Base-by-base conservation (phyloP, 2,888 invertebrate genomes). In the Megaustenia siamemsis region DNA sequence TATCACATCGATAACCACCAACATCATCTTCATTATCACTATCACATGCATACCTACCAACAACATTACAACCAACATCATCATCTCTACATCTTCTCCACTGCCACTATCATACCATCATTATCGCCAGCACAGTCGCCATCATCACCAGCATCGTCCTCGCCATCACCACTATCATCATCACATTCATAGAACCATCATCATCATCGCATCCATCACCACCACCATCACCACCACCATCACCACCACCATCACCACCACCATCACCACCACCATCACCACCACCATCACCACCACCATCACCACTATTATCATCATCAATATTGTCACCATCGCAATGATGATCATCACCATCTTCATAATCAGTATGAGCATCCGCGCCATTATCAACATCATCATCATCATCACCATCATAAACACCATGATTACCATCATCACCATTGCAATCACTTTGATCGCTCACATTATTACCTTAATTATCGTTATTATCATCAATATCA, bases 371-470 rank as follows among this genome's bases (percentile, higher is more conserved):
- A 24, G 40, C 75, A 12, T 75, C 75, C 8, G 40, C 28, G 18
- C 43, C 40, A 21, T 43, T 45, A 12, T 75, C 43, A 40, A 18
- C 75, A 45, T 75, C 75, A 45, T 75, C 75, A 12, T 43, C 75
- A 12, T 75, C 75, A 40, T 75, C 43, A 18, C n/a, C 75, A 12
- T 40, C 45, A 40, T 75, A 18, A 8, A 43, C 43, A 40, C 43
- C 45, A 71, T 45, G 32, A 81, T 56, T n/a, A 56, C n/a, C 18
- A 5, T 4, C 18, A 18, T 18, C 56, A 56, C 4, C n/a, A n/a
- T 12, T 35, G 71, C 45, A 53, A 68, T 71, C 71, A 82, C 56
- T 40, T 73, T 73, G 73, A 71, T 82, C 53, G 49, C 43, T 71
- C 45, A 49, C 71, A 81, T 49, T 53, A 69, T 81, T 68, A 81